phyloP scores from a whole-genome alignment of 2,113 vertebrate species.

The Pyxicephalus adspersus region DNA sequence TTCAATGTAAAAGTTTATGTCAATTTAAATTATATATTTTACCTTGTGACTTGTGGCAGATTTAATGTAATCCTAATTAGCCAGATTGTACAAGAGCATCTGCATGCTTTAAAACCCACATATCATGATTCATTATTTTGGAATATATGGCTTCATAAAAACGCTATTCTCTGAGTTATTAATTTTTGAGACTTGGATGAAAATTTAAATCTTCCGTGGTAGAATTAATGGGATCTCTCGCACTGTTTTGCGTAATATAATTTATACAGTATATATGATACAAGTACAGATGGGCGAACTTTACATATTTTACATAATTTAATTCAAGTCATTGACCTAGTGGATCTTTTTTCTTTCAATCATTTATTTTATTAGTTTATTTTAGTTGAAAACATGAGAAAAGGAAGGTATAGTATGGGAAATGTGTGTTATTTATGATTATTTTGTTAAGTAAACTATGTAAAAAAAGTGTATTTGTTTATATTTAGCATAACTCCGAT shows the following conservation, averaged over 20 bases:
- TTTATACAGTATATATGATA: slow-evolving; percentile 29
- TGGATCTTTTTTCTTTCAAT: neutral
- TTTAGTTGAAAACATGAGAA: too few species aligned
- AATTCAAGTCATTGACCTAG: neutral
- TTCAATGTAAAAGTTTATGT: slow-evolving; percentile 6
- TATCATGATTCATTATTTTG: slow-evolving; percentile 43
- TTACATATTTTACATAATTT: neutral
- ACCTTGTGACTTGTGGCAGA: slow-evolving; percentile 27
- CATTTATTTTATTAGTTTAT: neutral
- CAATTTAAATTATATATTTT: slow-evolving; percentile 36
- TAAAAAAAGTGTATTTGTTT: too few species aligned
- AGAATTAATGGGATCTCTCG: slow-evolving; percentile 22
- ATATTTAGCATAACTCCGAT: too few species aligned
- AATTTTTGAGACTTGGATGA: slow-evolving; percentile 48
- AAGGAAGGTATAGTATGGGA: too few species aligned
- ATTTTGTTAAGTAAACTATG: too few species aligned
- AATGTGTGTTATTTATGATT: too few species aligned
- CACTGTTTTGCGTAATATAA: slow-evolving; percentile 30
- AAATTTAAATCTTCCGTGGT: slow-evolving; percentile 30
- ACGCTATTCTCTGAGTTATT: slow-evolving; percentile 41
- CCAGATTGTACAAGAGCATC: slow-evolving; percentile 42
- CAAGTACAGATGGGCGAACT: neutral
- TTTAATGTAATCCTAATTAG: slow-evolving; percentile 45
- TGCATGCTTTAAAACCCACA: slow-evolving; percentile 42
- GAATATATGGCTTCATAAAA: slow-evolving; percentile 46